Conservation (phyloP, 2,113 vertebrate species). For the Prinia subflava region DNA sequence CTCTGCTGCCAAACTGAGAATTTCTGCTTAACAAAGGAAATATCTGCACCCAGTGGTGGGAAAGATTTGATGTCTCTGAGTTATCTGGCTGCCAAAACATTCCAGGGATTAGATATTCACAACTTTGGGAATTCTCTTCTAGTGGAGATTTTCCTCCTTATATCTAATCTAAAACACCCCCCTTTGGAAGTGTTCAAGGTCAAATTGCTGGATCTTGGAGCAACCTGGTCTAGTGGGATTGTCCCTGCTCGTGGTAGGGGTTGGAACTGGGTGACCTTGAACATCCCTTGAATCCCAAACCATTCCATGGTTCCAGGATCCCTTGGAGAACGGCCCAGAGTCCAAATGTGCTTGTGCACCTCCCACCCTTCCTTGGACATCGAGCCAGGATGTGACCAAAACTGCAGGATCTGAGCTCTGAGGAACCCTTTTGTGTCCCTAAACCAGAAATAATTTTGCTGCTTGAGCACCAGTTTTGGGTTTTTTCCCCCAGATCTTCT, state of each 20-base stretch:
- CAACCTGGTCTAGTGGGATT: background rate
- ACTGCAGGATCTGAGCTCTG: background rate
- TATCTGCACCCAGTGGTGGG: background rate
- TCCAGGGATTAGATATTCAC: background rate
- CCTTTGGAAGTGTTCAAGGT: background rate
- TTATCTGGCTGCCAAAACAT: background rate
- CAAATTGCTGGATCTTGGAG: background rate
- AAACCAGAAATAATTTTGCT: background rate
- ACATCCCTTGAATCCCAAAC: background rate
- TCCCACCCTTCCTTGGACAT: background rate
- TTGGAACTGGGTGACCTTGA: background rate
- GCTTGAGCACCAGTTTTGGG: background rate
- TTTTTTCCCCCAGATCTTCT: background rate
- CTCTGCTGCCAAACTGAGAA: background rate
- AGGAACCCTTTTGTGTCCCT: background rate
- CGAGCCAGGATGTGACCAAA: background rate
- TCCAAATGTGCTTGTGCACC: fast-evolving
- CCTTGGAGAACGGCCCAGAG: background rate
- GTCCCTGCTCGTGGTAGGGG: no score
- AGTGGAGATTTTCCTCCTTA: no score
- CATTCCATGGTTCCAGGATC: background rate
- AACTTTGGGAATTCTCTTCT: background rate
- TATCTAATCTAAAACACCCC: background rate
- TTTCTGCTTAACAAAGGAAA: background rate
- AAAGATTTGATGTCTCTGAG: background rate